Base-by-base conservation (phyloP, 2,113 vertebrate species). In the Ochotona princeps region DNA sequence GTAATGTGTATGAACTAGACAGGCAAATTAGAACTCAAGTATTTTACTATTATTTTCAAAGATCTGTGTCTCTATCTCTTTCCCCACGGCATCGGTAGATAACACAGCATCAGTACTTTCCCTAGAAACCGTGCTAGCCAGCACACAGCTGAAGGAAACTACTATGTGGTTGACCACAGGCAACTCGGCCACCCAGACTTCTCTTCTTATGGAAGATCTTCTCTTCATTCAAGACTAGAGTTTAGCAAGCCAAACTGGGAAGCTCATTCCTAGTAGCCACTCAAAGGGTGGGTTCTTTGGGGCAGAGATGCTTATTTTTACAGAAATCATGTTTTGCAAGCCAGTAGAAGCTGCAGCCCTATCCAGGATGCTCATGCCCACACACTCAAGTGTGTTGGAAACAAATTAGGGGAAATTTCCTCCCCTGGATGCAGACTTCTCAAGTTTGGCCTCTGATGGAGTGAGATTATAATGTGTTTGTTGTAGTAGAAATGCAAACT, bases 381-480 rank as follows among this genome's bases (percentile, higher is more conserved):
- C 4, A 35, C 25, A 51, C 32, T 76, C 35, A 76, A 67, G 14
- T 35, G 76, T 15, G 0, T 90, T 93, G 88, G 73, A 74, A 92
- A 86, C 18, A 93, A 60, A 74, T 38, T 35, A 83, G 91, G 79
- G 17, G 11, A 85, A 88, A 78, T 76, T 70, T 92, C 25, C 65
- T 84, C 20, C 76, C 30, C 67, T 26, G 51, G 67, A 93, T 76
- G 69, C 76, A 65, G 91, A 87, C 84, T 70, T 47, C 28, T 95
- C 57, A 92, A 93, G 44, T 70, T 90, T 94, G 73, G 63, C n/a
- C 76, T 95, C 90, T 93, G 73, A 89, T 72, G 3, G 13, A 92
- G 60, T 94, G 49, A 73, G 67, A 85, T 87, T 82, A 78, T 85
- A 95, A 97, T 91, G 87, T 66, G 49, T 49, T 94, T 97, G 67